Evolutionary conservation across 2,888 invertebrate genomes (phyloP).

Genomic region (Standfussiana lucernea): DNA sequence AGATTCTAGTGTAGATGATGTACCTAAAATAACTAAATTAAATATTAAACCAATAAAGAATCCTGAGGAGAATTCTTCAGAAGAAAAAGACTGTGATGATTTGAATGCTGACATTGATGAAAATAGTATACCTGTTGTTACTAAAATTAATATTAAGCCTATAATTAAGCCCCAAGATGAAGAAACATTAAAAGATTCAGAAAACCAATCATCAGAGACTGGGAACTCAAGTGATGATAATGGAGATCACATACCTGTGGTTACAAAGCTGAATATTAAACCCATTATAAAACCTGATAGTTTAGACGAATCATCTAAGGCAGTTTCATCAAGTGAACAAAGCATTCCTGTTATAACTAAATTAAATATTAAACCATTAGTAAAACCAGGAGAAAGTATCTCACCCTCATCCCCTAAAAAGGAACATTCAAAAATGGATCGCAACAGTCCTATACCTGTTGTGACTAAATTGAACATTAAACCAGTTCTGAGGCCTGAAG

Average conservation of each 20-base stretch:
- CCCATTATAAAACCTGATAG: conserved; percentile 87
- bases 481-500: conserved; percentile 87
- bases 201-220: conserved; percentile 87
- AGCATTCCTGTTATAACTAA: conserved; percentile 85
- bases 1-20: conserved; percentile 85
- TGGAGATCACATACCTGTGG: conserved; percentile 85
- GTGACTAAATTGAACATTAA: conserved; percentile 88
- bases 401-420: conserved; percentile 84
- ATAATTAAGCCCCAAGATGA: conserved; percentile 88
- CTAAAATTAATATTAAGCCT: conserved; percentile 90
- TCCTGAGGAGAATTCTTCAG: conserved; percentile 84
- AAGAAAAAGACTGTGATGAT: conserved; percentile 87
- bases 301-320: conserved; percentile 73
- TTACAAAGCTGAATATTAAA: conserved; percentile 91
- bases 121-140: conserved; percentile 88
- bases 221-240: conserved; percentile 88
- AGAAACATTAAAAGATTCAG: conserved; percentile 83
- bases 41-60: conserved; percentile 90
- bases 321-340: conserved; percentile 75
- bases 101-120: conserved; percentile 82
- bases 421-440: conserved; percentile 76
- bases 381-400: conserved; percentile 81
- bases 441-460: conserved; percentile 77
- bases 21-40: conserved; percentile 89
- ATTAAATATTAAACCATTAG: conserved; percentile 85